A percentile compares a stretch with the other conserved stretches of the same genome.
These are phyloP conservation scores for Anguilla japonica DNA, from an alignment of 2,113 vertebrate species.

Conservation along the genomic window DNA sequence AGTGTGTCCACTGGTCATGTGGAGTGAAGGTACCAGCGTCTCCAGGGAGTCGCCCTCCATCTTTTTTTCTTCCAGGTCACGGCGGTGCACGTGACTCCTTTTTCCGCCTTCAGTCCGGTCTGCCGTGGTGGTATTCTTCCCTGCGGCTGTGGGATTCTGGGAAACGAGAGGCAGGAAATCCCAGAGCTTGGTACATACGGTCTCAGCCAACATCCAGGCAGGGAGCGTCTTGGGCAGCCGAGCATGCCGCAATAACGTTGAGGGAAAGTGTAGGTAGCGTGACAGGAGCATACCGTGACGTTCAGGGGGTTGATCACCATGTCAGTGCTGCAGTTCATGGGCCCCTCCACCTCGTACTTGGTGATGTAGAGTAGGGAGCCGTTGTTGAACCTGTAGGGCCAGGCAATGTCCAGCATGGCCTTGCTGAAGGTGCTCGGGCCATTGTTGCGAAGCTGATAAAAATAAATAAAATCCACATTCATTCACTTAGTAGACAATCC, in stretches of 20 bases:
- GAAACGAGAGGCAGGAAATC: background rate
- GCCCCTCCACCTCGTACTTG: slow-evolving; percentile 84
- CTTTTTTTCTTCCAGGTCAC: slow-evolving; percentile 70
- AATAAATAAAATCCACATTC: slow-evolving; percentile 29
- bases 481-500: background rate
- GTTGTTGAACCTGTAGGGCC: slow-evolving; percentile 83
- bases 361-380: slow-evolving; percentile 83
- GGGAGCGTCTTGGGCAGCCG: background rate
- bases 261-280: background rate
- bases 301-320: slow-evolving; percentile 86
- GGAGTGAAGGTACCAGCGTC: slow-evolving; percentile 71
- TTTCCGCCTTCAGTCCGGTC: slow-evolving; percentile 64
- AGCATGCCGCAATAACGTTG: background rate
- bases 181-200: background rate
- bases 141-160: slow-evolving; percentile 57
- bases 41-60: slow-evolving; percentile 67
- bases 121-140: slow-evolving; percentile 69
- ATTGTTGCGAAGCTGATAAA: slow-evolving; percentile 83
- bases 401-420: slow-evolving; percentile 83
- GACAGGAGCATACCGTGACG: slow-evolving; percentile 73
- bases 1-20: background rate
- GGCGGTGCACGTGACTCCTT: slow-evolving; percentile 66
- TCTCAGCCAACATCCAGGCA: background rate
- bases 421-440: slow-evolving; percentile 94
- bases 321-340: slow-evolving; percentile 92